phyloP scores from a whole-genome alignment of 2,888 invertebrate genomes.

The Rhingia rostrata region DNA sequence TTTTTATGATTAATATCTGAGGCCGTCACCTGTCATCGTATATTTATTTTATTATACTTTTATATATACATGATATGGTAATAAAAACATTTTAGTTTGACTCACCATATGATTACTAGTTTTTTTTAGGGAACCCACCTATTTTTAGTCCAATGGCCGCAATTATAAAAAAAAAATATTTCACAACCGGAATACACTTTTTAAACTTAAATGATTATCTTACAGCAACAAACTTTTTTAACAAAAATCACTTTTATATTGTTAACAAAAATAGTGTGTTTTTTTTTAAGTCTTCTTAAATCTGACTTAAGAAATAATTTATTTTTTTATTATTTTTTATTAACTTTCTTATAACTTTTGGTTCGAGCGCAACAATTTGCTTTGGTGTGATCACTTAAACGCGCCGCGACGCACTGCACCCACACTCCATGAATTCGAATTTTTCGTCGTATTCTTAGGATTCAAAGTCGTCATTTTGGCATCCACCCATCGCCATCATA shows the following conservation, averaged over 20 bases:
- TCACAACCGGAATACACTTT: slow-evolving; percentile 26
- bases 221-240: background rate
- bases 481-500: slow-evolving; percentile 74
- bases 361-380: slow-evolving; percentile 1
- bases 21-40: no score
- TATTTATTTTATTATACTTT: no score
- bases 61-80: background rate
- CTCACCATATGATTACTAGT: slow-evolving; percentile 55
- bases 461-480: slow-evolving; percentile 73
- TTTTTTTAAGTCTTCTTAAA: background rate
- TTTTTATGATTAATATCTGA: no score
- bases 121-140: slow-evolving; percentile 64
- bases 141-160: slow-evolving; percentile 69
- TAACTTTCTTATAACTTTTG: slow-evolving; percentile 14
- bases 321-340: background rate
- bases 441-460: slow-evolving; percentile 70
- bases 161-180: slow-evolving; percentile 53
- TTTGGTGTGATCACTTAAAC: slow-evolving; percentile 74
- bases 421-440: slow-evolving; percentile 81
- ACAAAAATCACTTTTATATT: slow-evolving; percentile 10
- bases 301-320: background rate
- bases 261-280: slow-evolving; percentile 1
- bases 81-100: slow-evolving; percentile 34
- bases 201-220: slow-evolving; percentile 5
- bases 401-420: slow-evolving; percentile 83